A percentile compares a stretch with the other conserved stretches of the same genome.
Conservation (phyloP, 2,113 vertebrate species). For the Peromyscus californicus region DNA sequence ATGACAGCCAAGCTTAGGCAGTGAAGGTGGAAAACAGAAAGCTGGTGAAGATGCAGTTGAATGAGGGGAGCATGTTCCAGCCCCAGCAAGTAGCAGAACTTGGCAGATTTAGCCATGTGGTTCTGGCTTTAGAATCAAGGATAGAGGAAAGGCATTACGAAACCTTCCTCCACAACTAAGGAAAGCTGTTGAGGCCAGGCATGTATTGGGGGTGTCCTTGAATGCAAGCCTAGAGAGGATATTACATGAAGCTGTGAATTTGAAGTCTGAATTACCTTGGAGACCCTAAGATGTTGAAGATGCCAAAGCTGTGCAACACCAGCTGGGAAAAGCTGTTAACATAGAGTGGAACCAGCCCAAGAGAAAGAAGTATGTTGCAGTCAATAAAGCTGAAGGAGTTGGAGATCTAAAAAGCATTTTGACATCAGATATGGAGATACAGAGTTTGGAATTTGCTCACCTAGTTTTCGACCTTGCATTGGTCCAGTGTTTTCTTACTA, state of each 20-base stretch:
- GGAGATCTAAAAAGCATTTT: not conserved
- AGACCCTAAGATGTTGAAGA: not conserved
- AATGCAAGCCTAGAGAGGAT: not conserved
- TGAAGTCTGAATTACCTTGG: not conserved
- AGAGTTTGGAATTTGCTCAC: not conserved
- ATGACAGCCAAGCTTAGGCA: not conserved
- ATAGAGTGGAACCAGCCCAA: not conserved
- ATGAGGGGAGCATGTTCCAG: not conserved
- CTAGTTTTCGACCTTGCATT: not conserved
- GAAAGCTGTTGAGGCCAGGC: not conserved
- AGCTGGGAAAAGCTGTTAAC: not conserved
- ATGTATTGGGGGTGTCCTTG: fast-evolving
- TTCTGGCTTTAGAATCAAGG: not conserved
- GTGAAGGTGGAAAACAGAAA: not conserved
- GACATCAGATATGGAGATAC: not conserved
- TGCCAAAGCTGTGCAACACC: not conserved
- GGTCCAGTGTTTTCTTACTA: not conserved
- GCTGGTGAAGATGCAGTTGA: not conserved
- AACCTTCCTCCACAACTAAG: not conserved
- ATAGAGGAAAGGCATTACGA: not conserved
- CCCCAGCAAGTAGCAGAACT: not conserved
- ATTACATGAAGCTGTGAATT: not conserved
- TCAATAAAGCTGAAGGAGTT: not conserved
- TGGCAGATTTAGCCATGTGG: not conserved
- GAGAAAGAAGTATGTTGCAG: not conserved